Evolutionary conservation across 2,888 invertebrate genomes (phyloP), one percentile per base, ranked within the genome.

Genomic region (Cabera pusaria): DNA sequence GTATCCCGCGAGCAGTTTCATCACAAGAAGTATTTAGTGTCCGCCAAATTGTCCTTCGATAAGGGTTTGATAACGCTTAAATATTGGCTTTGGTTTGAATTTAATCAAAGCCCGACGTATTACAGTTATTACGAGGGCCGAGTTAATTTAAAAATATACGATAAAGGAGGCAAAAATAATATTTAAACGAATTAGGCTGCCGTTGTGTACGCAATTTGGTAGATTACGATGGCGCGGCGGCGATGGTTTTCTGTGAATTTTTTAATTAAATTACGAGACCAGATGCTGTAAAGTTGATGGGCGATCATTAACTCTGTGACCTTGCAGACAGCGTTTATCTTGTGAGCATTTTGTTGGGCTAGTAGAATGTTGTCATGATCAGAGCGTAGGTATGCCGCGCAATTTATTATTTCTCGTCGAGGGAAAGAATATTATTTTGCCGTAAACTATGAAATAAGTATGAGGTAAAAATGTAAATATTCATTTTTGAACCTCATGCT

Each of bases 241-340:
- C 60, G 67, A 61, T 65, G 70, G 51, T 78, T 75, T 88, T 86
- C 88, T 79, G 82, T 83, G 88, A 87, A 86, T 85, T 88, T 87
- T 85, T 85, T 85, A 87, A 88, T 88, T 86, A 82, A 88, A 88
- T 88, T 88, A 88, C 72, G 80, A 75, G 57, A 39, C 67, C 69
- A 79, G 78, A 75, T 79, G 84, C 72, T 76, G 77, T 72, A 68
- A 70, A 73, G 65, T 67, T 79, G 72, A 79, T 78, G 72, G 66
- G 64, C 44, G 56, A 64, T 50, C 64, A 58, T 66, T 74, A 70
- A 59, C 44, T 39, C 9, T 29, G 44, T 19, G 40, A 31, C 31
- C 42, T 39, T 24, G 20, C 6, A 11, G 33, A 26, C 9, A 25
- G 38, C 20, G 31, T 37, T 29, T 14, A 32, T 26, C 21, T 43